Percentiles rank a stretch among this genome's conserved stretches.
Conservation (phyloP, 2,113 vertebrate species). For the Equus quagga region DNA sequence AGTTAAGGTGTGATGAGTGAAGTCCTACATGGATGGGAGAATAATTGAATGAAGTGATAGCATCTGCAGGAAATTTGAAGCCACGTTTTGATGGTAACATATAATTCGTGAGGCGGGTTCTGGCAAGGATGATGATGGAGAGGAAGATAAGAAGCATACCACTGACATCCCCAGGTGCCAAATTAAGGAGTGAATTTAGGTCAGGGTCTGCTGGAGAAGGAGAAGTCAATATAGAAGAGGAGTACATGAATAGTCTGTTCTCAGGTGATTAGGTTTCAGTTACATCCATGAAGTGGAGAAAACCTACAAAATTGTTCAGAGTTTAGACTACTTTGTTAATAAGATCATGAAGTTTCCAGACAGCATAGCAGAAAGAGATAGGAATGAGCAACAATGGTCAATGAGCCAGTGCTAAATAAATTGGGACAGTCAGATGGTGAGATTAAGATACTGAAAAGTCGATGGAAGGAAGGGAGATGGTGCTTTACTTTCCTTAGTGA, state of each 20-base stretch:
- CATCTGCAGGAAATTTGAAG: not conserved
- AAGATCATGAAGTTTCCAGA: not conserved
- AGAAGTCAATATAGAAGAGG: accelerated
- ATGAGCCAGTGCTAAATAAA: not conserved
- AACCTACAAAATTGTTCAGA: not conserved
- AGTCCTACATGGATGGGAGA: not conserved
- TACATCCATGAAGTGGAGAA: not conserved
- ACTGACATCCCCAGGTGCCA: not conserved
- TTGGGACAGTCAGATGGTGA: too few species aligned
- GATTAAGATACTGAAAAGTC: not conserved
- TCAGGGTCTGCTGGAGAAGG: not conserved
- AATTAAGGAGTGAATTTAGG: not conserved
- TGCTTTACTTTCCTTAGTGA: not conserved
- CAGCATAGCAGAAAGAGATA: not conserved
- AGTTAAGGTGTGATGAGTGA: not conserved
- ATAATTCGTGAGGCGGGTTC: not conserved
- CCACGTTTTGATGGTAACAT: not conserved
- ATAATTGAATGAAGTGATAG: not conserved
- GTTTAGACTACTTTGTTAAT: not conserved
- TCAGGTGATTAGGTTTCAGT: not conserved
- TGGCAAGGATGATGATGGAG: not conserved
- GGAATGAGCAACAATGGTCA: not conserved
- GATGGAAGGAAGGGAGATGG: not conserved
- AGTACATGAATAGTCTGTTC: not conserved
- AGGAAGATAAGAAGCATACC: not conserved